Conservation (phyloP, 2,113 vertebrate genomes). For the Ranitomeya variabilis region DNA sequence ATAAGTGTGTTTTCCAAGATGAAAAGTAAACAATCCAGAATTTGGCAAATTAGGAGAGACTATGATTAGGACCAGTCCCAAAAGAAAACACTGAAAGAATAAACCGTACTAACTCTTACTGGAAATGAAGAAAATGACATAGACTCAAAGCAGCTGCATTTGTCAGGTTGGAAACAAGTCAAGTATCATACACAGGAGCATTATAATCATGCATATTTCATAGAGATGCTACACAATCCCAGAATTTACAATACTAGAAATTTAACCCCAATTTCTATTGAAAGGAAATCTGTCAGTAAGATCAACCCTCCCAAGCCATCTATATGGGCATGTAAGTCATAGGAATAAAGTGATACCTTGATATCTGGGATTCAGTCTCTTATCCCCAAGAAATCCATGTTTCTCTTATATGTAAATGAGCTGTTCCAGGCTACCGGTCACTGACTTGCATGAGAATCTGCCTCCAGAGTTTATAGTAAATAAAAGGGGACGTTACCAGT, state of each 20-base stretch:
- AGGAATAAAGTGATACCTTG: no score
- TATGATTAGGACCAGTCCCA: background rate
- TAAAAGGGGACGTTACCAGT: no score
- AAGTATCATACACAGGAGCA: background rate
- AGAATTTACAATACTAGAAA: background rate
- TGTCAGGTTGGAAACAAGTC: background rate
- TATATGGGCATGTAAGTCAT: no score
- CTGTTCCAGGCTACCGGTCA: no score
- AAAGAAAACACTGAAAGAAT: background rate
- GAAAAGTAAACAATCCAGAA: background rate
- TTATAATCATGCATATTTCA: slow-evolving; percentile 4
- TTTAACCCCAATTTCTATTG: background rate
- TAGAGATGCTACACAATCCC: background rate
- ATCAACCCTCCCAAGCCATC: no score
- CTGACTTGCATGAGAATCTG: no score
- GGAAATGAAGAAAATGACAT: slow-evolving; percentile 1
- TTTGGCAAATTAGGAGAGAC: background rate
- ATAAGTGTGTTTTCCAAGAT: background rate
- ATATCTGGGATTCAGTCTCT: no score
- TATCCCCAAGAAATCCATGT: no score
- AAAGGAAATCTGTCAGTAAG: no score
- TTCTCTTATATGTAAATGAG: no score
- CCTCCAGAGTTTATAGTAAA: no score
- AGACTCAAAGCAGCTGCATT: background rate
- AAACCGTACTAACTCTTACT: background rate